phyloP scores from a whole-genome alignment of 2,113 vertebrate species.

The Callocephalon fimbriatum region DNA sequence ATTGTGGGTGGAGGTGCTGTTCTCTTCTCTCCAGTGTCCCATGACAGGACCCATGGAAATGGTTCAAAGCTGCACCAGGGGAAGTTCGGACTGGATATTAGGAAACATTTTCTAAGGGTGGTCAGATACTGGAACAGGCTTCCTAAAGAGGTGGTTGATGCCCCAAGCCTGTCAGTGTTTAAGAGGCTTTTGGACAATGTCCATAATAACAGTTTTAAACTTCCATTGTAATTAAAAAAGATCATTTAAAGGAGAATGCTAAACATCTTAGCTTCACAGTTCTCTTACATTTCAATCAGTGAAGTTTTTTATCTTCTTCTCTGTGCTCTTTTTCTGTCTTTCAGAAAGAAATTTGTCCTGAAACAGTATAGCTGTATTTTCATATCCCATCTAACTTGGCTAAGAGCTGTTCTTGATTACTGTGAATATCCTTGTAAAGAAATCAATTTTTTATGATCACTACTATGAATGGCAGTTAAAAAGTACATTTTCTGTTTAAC shows the following conservation, averaged over 20 bases:
- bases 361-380: neutral
- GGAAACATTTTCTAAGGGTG: neutral
- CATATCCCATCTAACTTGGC: neutral
- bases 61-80: neutral
- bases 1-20: neutral
- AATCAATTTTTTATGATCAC: neutral
- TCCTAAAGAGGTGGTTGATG: neutral
- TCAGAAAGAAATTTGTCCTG: neutral
- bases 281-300: neutral
- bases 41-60: accelerated
- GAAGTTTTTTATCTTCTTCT: neutral
- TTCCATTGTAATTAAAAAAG: neutral
- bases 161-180: neutral
- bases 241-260: neutral
- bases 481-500: neutral
- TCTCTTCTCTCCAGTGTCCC: neutral
- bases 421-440: neutral
- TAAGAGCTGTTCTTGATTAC: neutral
- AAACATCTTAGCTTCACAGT: neutral
- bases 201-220: neutral
- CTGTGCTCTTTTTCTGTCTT: neutral
- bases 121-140: neutral
- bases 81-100: neutral
- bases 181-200: neutral
- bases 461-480: neutral